Evolutionary conservation across 2,797 vertebrate genomes (phyloP).

Genomic region (Notolepis coatsorum): DNA sequence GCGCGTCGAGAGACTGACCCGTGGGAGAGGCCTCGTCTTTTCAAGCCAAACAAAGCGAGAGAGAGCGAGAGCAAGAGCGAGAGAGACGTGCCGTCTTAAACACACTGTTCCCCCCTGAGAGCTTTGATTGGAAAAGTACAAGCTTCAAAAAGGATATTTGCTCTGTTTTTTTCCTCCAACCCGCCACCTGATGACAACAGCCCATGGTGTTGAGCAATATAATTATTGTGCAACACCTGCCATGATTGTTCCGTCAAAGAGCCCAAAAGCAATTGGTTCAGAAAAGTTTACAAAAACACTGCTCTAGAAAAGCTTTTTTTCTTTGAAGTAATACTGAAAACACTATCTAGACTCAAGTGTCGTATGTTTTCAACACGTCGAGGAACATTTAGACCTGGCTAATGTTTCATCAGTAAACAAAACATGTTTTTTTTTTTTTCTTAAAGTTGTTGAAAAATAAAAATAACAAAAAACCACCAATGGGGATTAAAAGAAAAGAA

Average conservation of each 20-base stretch:
- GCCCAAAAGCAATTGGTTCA: slow-evolving; percentile 14
- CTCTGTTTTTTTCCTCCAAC: slow-evolving; percentile 13
- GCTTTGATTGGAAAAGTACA: slow-evolving; percentile 56
- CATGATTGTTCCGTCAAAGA: slow-evolving; percentile 40
- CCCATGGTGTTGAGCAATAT: slow-evolving; percentile 55
- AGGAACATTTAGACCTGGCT: too few species aligned
- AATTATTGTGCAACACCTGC: slow-evolving; percentile 57
- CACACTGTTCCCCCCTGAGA: slow-evolving; percentile 50
- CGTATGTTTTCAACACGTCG: too few species aligned
- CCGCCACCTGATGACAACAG: slow-evolving; percentile 42
- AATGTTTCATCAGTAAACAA: too few species aligned
- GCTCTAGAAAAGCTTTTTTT: too few species aligned
- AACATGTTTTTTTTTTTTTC: too few species aligned
- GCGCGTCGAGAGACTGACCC: slow-evolving; percentile 32
- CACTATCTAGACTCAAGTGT: too few species aligned
- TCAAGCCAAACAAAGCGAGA: slow-evolving; percentile 64
- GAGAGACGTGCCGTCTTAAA: slow-evolving; percentile 60
- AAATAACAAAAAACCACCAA: too few species aligned
- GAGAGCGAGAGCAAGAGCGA: slow-evolving; percentile 61
- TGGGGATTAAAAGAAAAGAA: neutral
- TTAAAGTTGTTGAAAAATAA: too few species aligned
- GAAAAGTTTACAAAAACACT: slow-evolving; percentile 33
- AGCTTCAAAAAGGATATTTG: slow-evolving; percentile 43
- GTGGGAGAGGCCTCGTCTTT: slow-evolving; percentile 48
- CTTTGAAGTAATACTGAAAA: too few species aligned